A percentile compares a stretch with the other conserved stretches of the same genome.
phyloP scores from a whole-genome alignment of 2,113 vertebrate genomes.

The Austrofundulus limnaeus region DNA sequence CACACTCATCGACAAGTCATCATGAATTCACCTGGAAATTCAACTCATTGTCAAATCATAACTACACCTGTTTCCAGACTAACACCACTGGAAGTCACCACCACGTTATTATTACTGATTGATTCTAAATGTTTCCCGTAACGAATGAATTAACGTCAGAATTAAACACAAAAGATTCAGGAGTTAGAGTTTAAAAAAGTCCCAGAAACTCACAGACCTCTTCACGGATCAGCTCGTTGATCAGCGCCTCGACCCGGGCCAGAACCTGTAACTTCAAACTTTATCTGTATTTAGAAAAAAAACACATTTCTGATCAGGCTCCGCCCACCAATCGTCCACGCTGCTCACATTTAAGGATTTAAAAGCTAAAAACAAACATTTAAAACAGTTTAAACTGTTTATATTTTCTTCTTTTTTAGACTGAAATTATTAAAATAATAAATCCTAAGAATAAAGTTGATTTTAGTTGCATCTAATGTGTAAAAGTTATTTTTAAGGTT shows the following conservation, averaged over 20 bases:
- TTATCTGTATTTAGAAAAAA: no score
- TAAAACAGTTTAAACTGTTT: no score
- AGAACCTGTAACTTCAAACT: no score
- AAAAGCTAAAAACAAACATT: no score
- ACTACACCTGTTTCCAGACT: conserved; percentile 53
- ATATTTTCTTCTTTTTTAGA: no score
- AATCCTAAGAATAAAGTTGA: no score
- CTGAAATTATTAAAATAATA: no score
- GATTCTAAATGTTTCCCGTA: conserved; percentile 61
- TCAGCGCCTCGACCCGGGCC: background rate
- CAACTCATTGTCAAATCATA: conserved; percentile 73
- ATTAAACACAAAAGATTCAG: conserved; percentile 46
- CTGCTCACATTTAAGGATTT: no score
- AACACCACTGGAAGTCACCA: conserved; percentile 56
- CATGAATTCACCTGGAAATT: conserved; percentile 58
- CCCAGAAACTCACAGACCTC: conserved; percentile 11
- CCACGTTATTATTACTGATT: conserved; percentile 68
- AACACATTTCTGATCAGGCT: background rate
- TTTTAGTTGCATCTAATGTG: no score
- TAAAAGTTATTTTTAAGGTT: no score
- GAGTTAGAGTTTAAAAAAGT: conserved; percentile 42
- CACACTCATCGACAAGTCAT: conserved; percentile 73
- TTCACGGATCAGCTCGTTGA: conserved; percentile 52
- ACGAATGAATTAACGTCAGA: conserved; percentile 52
- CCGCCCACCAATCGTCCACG: no score